Conservation (phyloP, 2,888 invertebrate species). For the Epinotia demarniana region DNA sequence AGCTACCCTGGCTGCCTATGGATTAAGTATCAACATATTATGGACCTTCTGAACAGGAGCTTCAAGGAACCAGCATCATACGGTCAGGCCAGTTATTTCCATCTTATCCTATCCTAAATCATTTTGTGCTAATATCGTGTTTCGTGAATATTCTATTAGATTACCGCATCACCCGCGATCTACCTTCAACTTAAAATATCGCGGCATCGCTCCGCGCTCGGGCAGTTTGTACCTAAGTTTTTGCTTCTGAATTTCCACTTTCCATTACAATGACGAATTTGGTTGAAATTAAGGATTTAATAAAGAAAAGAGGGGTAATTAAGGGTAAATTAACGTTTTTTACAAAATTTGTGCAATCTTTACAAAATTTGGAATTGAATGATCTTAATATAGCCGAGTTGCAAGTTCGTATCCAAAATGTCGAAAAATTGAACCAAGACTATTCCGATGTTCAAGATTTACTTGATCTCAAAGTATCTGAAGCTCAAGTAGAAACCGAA, state of each 20-base stretch:
- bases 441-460: not conserved
- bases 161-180: not conserved
- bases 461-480: not conserved
- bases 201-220: not conserved
- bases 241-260: not conserved
- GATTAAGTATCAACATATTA: not conserved
- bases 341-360: not conserved
- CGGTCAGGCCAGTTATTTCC: too few relatives aligned
- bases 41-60: constrained; percentile 17
- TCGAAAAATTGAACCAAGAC: not conserved
- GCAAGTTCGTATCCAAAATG: not conserved
- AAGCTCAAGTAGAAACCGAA: not conserved
- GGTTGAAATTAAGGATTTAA: not conserved
- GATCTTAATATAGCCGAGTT: not conserved
- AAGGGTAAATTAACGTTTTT: constrained; percentile 2
- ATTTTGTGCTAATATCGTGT: constrained; percentile 20
- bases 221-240: not conserved
- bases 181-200: not conserved
- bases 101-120: not conserved
- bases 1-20: too few relatives aligned
- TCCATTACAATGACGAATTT: not conserved
- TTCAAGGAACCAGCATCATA: constrained; percentile 8
- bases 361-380: not conserved
- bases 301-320: not conserved
- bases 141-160: not conserved